Base-by-base conservation (phyloP, 23 tunicate species). In the Halocynthia roretzi region DNA sequence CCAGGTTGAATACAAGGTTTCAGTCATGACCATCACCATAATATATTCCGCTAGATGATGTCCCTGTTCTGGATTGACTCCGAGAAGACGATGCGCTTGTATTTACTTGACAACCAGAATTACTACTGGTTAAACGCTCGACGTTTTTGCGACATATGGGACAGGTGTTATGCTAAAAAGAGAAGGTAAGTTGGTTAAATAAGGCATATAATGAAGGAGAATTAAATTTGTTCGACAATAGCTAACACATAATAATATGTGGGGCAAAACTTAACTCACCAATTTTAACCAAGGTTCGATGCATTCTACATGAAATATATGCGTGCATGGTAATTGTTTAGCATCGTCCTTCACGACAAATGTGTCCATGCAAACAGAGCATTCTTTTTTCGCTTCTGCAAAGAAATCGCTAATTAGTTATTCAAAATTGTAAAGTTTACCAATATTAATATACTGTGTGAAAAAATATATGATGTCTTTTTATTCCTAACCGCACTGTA, bases 291-390 rank as follows among this genome's bases (percentile, higher is more conserved):
- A 87, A 8, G 82, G 85, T 21, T 81, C 86, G 44, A 87, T 87
- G 72, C 93, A 87, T 6, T 85, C 54, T 15, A 76, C 61, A 78
- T 87, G 93, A 69, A 87, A 87, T 11, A 87, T 53, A 77, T 87
- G 93, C 7, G 70, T 54, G 74, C 93, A 87, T 7, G 93, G 93
- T 15, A 87, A 54, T 69, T 76, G 64, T 79, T 87, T 87, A 5
- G 82, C 82, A 18, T 76, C 31, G 18, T 81, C 86, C n/a, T 67
- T 56, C 6, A 75, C 44, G 19, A 50, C 60, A 67, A 87, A 87
- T 7, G 54, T 8, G 53, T 87, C 86, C 93, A 87, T 87, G 72
- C 93, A 87, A 50, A 87, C 93, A 10, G 93, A 81, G 70, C 93
- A 87, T 14, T 87, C 93, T 21, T 10, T 17, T 8, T 75, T 72